phyloP scores from a whole-genome alignment of 2,888 invertebrate species.

The Punctoribates punctum region DNA sequence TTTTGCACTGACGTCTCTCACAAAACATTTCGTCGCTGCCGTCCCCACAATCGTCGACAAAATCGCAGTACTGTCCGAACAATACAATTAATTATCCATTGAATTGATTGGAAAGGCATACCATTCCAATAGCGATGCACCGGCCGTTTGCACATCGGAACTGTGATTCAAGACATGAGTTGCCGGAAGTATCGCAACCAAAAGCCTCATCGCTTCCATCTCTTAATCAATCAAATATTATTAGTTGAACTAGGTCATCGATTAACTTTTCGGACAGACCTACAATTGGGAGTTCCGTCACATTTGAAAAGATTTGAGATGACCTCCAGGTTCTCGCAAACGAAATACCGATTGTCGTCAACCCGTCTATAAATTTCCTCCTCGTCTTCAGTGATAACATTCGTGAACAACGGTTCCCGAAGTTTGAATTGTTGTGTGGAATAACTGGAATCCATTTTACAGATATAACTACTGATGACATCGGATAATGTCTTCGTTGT shows the following conservation, averaged over 20 bases:
- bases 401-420: constrained; percentile 37
- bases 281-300: constrained; percentile 50
- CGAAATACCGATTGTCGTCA: constrained; percentile 47
- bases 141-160: constrained; percentile 48
- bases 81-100: not conserved
- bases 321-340: constrained; percentile 49
- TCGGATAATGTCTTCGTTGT: constrained; percentile 2
- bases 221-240: constrained; percentile 4
- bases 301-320: constrained; percentile 50
- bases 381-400: constrained; percentile 34
- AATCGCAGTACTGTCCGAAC: constrained; percentile 52
- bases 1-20: constrained; percentile 50
- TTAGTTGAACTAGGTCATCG: not conserved
- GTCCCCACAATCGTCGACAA: constrained; percentile 55
- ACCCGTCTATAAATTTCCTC: constrained; percentile 20
- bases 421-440: constrained; percentile 41
- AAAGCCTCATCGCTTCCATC: constrained; percentile 51
- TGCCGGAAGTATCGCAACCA: constrained; percentile 48
- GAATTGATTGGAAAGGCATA: not conserved
- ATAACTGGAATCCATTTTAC: constrained; percentile 48
- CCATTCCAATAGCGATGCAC: constrained; percentile 48
- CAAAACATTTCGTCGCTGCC: constrained; percentile 54
- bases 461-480: constrained; percentile 49
- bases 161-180: constrained; percentile 47
- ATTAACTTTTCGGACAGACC: constrained; percentile 1